These are phyloP conservation scores for Ameiurus melas DNA, from an alignment of 2,113 vertebrate species.

Conservation along the genomic window DNA sequence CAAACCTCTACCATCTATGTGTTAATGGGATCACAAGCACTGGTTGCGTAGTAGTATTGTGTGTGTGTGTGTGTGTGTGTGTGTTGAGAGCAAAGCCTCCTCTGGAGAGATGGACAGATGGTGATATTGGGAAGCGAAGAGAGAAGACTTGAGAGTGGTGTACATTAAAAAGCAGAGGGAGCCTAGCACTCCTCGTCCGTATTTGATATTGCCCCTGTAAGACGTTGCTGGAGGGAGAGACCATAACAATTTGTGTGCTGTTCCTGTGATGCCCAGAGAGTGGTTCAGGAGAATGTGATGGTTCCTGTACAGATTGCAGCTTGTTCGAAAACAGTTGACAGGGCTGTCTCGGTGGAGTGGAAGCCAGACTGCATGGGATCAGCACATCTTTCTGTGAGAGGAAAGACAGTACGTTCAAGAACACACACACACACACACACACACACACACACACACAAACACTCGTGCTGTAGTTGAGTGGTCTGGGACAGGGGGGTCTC, in stretches of 20 bases:
- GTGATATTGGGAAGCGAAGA: not conserved
- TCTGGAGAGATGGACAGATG: not conserved
- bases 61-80: not conserved
- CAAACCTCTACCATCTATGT: not conserved
- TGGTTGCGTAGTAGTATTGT: not conserved
- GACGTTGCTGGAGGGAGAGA: not conserved
- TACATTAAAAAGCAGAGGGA: not conserved
- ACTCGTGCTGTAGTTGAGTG: slow-evolving; percentile 20
- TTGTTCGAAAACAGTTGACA: not conserved
- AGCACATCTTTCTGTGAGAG: not conserved
- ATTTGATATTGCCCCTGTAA: not conserved
- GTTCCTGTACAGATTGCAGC: not conserved
- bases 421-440: slow-evolving; percentile 7
- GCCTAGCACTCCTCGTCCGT: not conserved
- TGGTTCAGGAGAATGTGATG: not conserved
- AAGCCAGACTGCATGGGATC: not conserved
- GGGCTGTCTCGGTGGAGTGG: not conserved
- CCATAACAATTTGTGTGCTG: not conserved
- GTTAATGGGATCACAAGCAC: not conserved
- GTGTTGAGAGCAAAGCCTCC: not conserved
- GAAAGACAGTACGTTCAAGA: slow-evolving; percentile 22
- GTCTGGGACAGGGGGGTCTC: slow-evolving; percentile 23
- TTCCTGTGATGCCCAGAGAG: not conserved
- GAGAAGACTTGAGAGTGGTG: not conserved
- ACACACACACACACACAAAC: not conserved